Conservation (phyloP, 2,888 invertebrate genomes). For the Sarcophaga rosellei region DNA sequence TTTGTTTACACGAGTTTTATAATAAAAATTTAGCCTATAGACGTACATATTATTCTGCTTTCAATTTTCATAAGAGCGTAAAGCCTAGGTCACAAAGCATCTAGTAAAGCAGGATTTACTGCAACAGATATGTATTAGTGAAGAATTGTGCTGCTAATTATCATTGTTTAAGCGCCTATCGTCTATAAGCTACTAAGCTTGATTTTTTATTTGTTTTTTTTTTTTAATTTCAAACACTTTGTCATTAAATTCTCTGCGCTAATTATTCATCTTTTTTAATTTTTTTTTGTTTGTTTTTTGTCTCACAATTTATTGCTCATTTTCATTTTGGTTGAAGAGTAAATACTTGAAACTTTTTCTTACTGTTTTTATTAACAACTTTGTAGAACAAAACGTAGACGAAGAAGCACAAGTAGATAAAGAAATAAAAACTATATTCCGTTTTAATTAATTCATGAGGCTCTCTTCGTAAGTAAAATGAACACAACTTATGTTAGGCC, state of each 20-base stretch:
- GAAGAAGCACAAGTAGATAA: background rate
- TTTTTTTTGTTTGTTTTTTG: background rate
- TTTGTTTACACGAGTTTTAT: too few species aligned
- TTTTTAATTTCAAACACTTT: background rate
- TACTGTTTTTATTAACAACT: background rate
- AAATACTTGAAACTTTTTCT: background rate
- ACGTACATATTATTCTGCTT: too few species aligned
- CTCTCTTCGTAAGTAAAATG: background rate
- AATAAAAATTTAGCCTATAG: too few species aligned
- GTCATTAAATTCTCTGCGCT: background rate
- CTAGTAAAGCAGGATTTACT: too few species aligned
- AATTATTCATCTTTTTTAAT: background rate
- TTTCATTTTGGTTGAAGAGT: background rate
- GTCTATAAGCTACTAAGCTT: background rate
- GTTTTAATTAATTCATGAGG: background rate
- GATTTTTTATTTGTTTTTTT: background rate
- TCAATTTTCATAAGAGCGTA: too few species aligned
- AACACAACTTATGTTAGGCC: too few species aligned
- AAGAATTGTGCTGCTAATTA: too few species aligned
- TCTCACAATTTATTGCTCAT: background rate
- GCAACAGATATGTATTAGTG: too few species aligned
- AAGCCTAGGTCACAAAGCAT: too few species aligned
- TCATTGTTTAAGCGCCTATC: too few species aligned
- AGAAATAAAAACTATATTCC: background rate
- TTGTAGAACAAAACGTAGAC: too few species aligned